phyloP scores from a whole-genome alignment of 2,797 vertebrate genomes.

The Aselliscus stoliczkanus region DNA sequence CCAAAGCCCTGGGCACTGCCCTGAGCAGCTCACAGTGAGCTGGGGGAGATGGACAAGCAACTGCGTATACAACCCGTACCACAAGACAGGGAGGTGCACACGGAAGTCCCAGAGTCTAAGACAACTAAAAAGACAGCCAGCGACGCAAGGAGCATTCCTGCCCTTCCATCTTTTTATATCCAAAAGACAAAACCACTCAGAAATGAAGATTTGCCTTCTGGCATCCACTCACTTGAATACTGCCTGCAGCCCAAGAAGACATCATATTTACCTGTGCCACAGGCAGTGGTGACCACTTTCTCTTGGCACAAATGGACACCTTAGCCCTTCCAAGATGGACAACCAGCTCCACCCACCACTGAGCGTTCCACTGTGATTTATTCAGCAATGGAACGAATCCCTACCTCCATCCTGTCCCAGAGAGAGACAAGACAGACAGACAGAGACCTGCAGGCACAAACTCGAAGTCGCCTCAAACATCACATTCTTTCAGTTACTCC shows the following conservation, averaged over 20 bases:
- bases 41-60: not conserved
- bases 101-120: not conserved
- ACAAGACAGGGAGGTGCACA: not conserved
- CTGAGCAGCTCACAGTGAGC: not conserved
- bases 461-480: not conserved
- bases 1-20: not conserved
- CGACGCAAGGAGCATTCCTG: not conserved
- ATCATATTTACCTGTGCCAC: not conserved
- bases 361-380: not conserved
- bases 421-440: not conserved
- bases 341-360: not conserved
- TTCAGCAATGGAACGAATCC: not conserved
- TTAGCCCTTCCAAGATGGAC: not conserved
- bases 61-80: not conserved
- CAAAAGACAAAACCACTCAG: not conserved
- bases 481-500: not conserved
- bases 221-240: not conserved
- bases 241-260: not conserved
- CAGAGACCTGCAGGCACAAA: not conserved
- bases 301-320: not conserved
- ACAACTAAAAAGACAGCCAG: not conserved
- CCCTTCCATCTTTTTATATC: not conserved
- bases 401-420: not conserved
- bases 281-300: not conserved
- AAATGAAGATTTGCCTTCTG: not conserved